Evolutionary conservation across 23 tunicate genomes (phyloP).

Genomic region (Halocynthia roretzi): DNA sequence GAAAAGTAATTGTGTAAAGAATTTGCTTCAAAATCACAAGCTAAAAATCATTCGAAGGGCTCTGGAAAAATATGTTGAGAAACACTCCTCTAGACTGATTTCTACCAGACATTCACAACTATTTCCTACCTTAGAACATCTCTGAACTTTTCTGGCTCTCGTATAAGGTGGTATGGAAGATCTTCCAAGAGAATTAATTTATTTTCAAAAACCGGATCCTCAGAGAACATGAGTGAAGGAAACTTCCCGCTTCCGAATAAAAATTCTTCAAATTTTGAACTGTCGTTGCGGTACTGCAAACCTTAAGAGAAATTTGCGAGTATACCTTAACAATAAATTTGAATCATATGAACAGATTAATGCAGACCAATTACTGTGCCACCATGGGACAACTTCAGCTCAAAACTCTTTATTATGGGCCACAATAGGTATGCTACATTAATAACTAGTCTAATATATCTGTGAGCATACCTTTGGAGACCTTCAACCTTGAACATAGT

Average conservation of each 20-base stretch:
- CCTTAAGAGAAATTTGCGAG: conserved; percentile 38
- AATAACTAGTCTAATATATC: too few relatives aligned
- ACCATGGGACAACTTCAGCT: too few relatives aligned
- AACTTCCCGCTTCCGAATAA: conserved; percentile 74
- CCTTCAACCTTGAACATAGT: too few relatives aligned
- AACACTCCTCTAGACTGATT: neutral
- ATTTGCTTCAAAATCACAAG: neutral
- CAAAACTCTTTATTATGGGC: too few relatives aligned
- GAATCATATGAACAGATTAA: neutral
- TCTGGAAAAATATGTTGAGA: neutral
- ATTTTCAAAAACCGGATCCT: neutral
- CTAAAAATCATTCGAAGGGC: neutral
- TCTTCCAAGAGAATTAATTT: conserved; percentile 65
- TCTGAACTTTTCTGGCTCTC: conserved; percentile 35
- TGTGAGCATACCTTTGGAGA: too few relatives aligned
- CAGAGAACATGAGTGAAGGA: conserved; percentile 35
- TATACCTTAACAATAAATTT: too few relatives aligned
- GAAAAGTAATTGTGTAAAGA: neutral
- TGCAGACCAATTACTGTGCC: too few relatives aligned
- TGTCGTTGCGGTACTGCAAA: conserved; percentile 38
- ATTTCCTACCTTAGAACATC: conserved; percentile 34
- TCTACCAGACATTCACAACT: neutral
- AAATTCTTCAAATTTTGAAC: conserved; percentile 59
- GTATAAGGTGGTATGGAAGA: conserved; percentile 45
- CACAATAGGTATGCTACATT: too few relatives aligned